Conservation (phyloP, 35 echinoderm and acorn worm species). For the Nesometra sesokonis region DNA sequence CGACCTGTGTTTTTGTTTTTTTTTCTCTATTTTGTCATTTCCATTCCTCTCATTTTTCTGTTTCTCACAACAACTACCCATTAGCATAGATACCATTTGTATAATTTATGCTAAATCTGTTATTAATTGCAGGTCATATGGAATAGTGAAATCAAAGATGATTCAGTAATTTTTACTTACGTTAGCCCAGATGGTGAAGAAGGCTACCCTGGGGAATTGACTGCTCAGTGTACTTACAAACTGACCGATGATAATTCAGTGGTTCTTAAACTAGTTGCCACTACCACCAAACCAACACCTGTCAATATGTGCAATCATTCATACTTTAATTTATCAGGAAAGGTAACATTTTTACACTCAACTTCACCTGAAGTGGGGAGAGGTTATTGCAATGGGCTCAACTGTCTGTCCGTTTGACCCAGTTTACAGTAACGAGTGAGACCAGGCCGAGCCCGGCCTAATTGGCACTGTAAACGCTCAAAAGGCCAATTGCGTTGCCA, state of each 20-base stretch:
- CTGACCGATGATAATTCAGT: constrained; percentile 71
- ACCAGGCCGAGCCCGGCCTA: no score
- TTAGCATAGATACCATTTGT: no score
- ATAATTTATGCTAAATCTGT: background rate
- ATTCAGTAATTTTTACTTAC: constrained; percentile 52
- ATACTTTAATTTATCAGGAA: constrained; percentile 93
- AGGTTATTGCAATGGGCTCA: no score
- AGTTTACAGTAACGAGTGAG: no score
- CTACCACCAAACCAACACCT: constrained; percentile 63
- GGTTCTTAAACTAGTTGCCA: constrained; percentile 49
- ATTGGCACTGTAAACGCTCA: no score
- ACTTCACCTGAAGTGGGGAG: no score
- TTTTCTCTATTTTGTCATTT: background rate
- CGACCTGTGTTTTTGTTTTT: background rate
- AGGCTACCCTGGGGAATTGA: constrained; percentile 79
- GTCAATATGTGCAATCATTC: constrained; percentile 89
- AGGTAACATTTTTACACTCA: constrained; percentile 40
- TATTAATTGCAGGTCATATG: constrained; percentile 43
- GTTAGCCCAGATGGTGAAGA: constrained; percentile 85
- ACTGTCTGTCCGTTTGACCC: no score
- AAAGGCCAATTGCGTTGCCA: no score
- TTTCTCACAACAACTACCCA: no score
- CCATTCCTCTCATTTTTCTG: background rate
- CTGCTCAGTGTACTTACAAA: constrained; percentile 43
- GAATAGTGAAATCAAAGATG: constrained; percentile 37